These are phyloP conservation scores for Julus scandinavius DNA, from an alignment of 2,888 invertebrate genomes.

Conservation along the genomic window DNA sequence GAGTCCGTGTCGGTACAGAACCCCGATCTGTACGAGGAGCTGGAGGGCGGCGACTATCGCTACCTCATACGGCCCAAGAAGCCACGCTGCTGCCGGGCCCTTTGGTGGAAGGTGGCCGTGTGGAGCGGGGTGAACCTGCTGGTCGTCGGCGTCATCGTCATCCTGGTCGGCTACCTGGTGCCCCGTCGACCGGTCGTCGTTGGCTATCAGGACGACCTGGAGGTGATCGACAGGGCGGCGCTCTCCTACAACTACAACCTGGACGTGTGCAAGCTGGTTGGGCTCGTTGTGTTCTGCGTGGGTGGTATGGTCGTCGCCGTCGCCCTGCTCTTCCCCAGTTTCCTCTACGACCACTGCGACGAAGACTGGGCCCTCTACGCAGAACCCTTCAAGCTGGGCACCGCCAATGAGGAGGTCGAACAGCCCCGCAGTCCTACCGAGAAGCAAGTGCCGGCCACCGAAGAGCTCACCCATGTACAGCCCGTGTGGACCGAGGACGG, in stretches of 20 bases:
- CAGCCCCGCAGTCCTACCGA: slow-evolving; percentile 27
- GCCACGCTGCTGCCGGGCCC: slow-evolving; percentile 60
- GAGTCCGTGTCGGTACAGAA: slow-evolving; percentile 62
- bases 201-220: slow-evolving; percentile 64
- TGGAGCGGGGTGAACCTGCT: slow-evolving; percentile 68
- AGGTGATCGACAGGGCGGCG: slow-evolving; percentile 66
- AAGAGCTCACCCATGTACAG: slow-evolving; percentile 46
- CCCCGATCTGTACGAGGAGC: slow-evolving; percentile 59
- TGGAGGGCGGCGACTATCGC: slow-evolving; percentile 63
- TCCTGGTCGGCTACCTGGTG: slow-evolving; percentile 68
- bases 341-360: slow-evolving; percentile 66
- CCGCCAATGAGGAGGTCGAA: not conserved
- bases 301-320: slow-evolving; percentile 68
- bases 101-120: slow-evolving; percentile 67
- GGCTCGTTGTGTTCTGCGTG: slow-evolving; percentile 68
- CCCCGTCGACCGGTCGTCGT: slow-evolving; percentile 66
- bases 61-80: slow-evolving; percentile 65
- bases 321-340: slow-evolving; percentile 68
- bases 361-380: slow-evolving; percentile 59
- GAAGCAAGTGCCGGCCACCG: slow-evolving; percentile 51
- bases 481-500: slow-evolving; percentile 52
- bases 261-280: slow-evolving; percentile 68
- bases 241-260: slow-evolving; percentile 67
- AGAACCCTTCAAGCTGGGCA: slow-evolving; percentile 26
- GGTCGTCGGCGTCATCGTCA: slow-evolving; percentile 67